Conservation (phyloP, 1,140 invertebrate genomes). For the Oncopeltus fasciatus region DNA sequence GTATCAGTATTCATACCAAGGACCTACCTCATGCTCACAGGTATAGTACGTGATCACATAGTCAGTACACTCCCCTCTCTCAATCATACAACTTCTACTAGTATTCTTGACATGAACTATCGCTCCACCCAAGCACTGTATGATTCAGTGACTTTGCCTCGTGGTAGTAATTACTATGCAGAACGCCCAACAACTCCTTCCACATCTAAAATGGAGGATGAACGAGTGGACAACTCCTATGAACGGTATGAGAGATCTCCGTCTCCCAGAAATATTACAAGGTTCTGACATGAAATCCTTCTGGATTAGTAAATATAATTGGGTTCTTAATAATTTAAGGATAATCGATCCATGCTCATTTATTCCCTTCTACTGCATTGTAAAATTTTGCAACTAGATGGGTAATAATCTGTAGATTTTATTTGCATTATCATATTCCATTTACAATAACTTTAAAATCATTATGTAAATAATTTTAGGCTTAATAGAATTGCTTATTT, state of each 20-base stretch:
- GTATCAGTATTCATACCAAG: slow-evolving; percentile 40
- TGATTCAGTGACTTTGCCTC: slow-evolving; percentile 24
- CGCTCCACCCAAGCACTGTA: slow-evolving; percentile 28
- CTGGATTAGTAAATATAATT: slow-evolving; percentile 12
- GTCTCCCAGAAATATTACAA: slow-evolving; percentile 25
- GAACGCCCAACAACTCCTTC: slow-evolving; percentile 22
- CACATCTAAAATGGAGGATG: slow-evolving; percentile 22
- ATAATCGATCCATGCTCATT: too few species aligned
- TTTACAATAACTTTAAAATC: too few species aligned
- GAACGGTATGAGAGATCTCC: slow-evolving; percentile 24
- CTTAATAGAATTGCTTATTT: too few species aligned
- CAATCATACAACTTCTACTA: slow-evolving; percentile 20
- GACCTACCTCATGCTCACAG: slow-evolving; percentile 39
- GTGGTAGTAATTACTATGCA: slow-evolving; percentile 24
- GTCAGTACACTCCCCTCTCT: slow-evolving; percentile 24
- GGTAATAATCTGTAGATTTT: too few species aligned
- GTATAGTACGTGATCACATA: slow-evolving; percentile 29
- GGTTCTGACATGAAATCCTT: slow-evolving; percentile 23
- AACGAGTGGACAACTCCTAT: slow-evolving; percentile 22
- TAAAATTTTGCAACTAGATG: too few species aligned
- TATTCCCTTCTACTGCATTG: too few species aligned
- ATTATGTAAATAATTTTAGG: too few species aligned
- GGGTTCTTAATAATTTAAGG: too few species aligned
- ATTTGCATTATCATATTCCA: too few species aligned
- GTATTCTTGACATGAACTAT: slow-evolving; percentile 26